Percentiles rank a stretch among this genome's conserved stretches.
Conservation (phyloP, 2,888 invertebrate species). For the Taenaris catops region DNA sequence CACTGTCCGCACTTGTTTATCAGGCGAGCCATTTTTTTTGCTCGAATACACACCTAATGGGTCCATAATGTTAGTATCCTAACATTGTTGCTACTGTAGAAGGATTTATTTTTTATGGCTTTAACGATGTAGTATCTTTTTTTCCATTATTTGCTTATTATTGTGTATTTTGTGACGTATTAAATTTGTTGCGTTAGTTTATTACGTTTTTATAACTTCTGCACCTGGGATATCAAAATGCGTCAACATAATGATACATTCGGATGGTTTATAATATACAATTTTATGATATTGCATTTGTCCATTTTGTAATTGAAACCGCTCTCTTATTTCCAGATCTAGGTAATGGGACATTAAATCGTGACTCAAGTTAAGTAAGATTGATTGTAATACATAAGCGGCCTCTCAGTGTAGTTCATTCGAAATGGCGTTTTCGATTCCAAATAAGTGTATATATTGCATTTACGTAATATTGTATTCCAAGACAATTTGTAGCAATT, state of each 20-base stretch:
- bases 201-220: conserved; percentile 28
- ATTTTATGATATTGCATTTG: conserved; percentile 38
- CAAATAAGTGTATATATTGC: conserved; percentile 2
- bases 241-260: conserved; percentile 34
- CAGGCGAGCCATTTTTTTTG: conserved; percentile 16
- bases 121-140: too few species aligned
- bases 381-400: conserved; percentile 33
- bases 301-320: conserved; percentile 47
- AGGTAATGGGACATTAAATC: conserved; percentile 35
- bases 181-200: conserved; percentile 3
- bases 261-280: conserved; percentile 38
- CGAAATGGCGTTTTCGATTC: conserved; percentile 4
- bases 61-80: conserved; percentile 13
- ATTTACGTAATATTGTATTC: conserved; percentile 5
- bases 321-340: conserved; percentile 39
- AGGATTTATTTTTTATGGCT: conserved; percentile 20
- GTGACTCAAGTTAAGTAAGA: conserved; percentile 52
- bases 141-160: neutral
- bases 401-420: conserved; percentile 1
- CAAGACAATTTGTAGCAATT: conserved; percentile 5
- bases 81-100: neutral
- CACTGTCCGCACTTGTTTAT: conserved; percentile 56
- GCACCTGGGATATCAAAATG: conserved; percentile 37
- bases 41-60: conserved; percentile 16
- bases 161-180: neutral